Base-by-base conservation (phyloP, 2,113 vertebrate genomes). In the Lutjanus erythropterus region DNA sequence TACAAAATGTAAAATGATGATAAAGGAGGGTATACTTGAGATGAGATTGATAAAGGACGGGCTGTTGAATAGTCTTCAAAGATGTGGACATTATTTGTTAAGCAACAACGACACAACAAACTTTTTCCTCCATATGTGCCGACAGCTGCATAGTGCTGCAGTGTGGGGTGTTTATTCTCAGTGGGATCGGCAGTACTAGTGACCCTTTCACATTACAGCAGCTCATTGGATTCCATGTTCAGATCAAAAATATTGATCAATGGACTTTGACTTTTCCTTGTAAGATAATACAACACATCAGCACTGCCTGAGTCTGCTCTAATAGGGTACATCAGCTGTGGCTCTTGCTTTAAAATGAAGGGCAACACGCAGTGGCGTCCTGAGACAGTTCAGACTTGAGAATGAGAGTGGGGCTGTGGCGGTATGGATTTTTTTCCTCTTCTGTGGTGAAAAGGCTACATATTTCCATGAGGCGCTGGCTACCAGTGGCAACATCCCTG, bases 221-320 rank as follows among this genome's bases (percentile, higher is more conserved):
- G 61, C 25, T 74, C 67, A 64, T 73, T 80, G 33, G 35, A 59
- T 44, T 80, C 37, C 29, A 49, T 25, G 65, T 66, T 73, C 44
- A 41, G 41, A 84, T 65, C 46, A 59, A 21, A 66, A 66, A 53
- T 78, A 80, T 76, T 39, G 56, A 80, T 76, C 73, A 58, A 3
- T 16, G n/a, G 14, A 50, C 78, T 72, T 44, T 62, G 62, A 78
- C 66, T 71, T 86, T 78, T 71, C 29, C 47, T 31, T 58, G 53
- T 68, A 79, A 79, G 75, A 79, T 35, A 67, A 83, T 61, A 27
- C 18, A 31, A 29, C 49, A 44, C 56, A 33, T 18, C 56, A 33
- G 47, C 11, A 25, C 16, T 1, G 15, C 16, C n/a, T 29, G 39
- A 56, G 6, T 66, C 37, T 23, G 23, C 56, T 47, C 25, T 39